Conservation (phyloP, 2,797 vertebrate genomes). For the Ptychadena robeensis region DNA sequence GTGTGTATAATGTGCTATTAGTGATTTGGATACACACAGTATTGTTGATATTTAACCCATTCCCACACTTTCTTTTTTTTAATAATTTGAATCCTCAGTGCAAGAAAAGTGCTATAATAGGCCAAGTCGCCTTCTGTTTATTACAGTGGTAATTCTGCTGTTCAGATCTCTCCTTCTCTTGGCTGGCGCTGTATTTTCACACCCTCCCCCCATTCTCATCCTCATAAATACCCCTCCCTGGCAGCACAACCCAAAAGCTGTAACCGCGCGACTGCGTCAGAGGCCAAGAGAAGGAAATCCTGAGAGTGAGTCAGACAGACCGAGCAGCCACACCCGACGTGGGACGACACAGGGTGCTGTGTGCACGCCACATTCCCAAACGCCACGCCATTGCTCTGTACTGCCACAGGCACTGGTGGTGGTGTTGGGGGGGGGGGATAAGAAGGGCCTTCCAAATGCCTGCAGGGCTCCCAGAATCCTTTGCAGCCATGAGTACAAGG, state of each 20-base stretch:
- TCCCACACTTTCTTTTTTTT: too few species aligned
- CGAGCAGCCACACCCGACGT: constrained; percentile 45
- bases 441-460: too few species aligned
- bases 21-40: too few species aligned
- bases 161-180: not conserved
- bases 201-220: not conserved
- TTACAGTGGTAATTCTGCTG: not conserved
- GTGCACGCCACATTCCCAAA: not conserved
- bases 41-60: too few species aligned
- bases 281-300: constrained; percentile 53
- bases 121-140: not conserved
- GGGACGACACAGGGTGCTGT: constrained; percentile 1
- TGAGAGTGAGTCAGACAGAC: constrained; percentile 41
- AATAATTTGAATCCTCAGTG: too few species aligned
- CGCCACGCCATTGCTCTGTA: not conserved
- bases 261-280: constrained; percentile 45
- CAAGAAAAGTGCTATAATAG: too few species aligned
- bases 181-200: constrained; percentile 2
- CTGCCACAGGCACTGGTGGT: too few species aligned
- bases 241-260: constrained; percentile 26
- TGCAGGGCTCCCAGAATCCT: too few species aligned
- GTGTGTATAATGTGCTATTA: too few species aligned
- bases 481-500: too few species aligned
- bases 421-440: too few species aligned
- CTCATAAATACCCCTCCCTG: constrained; percentile 9